phyloP scores from a whole-genome alignment of 2,797 vertebrate species.

The Gallirallus australis region DNA sequence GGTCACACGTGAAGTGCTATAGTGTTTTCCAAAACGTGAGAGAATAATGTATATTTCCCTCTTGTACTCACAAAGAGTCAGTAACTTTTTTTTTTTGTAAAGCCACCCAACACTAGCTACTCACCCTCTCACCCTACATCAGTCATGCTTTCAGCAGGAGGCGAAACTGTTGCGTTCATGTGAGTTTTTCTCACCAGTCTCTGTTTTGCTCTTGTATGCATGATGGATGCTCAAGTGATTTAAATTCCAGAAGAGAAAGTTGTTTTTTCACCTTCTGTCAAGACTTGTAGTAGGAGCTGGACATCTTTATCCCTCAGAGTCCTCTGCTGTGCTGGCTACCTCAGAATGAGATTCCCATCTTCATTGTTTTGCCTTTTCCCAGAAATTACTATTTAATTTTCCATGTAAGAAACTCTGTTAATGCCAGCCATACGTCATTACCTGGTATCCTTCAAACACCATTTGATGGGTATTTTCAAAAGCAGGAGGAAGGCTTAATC shows the following conservation, averaged over 20 bases:
- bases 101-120: neutral
- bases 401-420: neutral
- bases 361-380: neutral
- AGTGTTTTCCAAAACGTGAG: neutral
- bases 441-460: neutral
- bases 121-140: neutral
- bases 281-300: neutral
- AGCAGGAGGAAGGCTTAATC: neutral
- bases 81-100: neutral
- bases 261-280: neutral
- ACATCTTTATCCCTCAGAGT: neutral
- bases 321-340: neutral
- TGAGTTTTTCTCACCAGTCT: neutral
- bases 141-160: neutral
- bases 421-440: neutral
- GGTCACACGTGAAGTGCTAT: neutral
- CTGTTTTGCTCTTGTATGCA: neutral
- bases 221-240: neutral
- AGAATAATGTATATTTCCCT: neutral
- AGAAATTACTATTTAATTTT: neutral
- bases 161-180: neutral
- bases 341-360: neutral
- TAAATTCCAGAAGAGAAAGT: neutral
- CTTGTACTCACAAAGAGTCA: neutral
- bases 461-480: neutral